phyloP scores from a whole-genome alignment of 2,888 invertebrate genomes.

The Noctua janthe region DNA sequence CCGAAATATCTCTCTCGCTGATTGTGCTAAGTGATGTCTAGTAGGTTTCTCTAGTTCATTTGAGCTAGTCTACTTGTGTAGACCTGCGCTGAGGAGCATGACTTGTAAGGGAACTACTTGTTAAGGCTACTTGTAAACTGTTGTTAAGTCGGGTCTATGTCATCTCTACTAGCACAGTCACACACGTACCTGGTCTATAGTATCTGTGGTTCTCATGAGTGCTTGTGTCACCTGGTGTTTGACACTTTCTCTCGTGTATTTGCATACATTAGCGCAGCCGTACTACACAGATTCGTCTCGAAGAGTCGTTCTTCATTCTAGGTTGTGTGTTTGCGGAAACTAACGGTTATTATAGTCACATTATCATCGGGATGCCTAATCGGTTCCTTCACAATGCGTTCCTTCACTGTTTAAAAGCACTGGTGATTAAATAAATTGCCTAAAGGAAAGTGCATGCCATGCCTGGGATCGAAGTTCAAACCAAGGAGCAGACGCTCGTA shows the following conservation, averaged over 20 bases:
- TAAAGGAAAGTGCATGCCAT: too few relatives aligned
- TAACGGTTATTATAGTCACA: not conserved
- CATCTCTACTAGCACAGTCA: not conserved
- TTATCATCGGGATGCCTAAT: not conserved
- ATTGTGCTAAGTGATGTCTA: not conserved
- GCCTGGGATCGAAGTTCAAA: too few relatives aligned
- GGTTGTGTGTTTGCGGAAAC: not conserved
- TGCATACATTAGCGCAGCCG: slow-evolving; percentile 30
- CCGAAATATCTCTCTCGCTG: not conserved
- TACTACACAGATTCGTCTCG: slow-evolving; percentile 5
- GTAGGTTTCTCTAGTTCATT: not conserved
- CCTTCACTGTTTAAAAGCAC: too few relatives aligned
- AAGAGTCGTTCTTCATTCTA: not conserved
- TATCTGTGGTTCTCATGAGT: not conserved
- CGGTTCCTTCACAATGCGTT: too few relatives aligned
- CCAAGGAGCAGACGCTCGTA: too few relatives aligned
- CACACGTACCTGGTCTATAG: not conserved
- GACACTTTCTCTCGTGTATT: slow-evolving; percentile 1
- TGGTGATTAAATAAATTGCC: too few relatives aligned
- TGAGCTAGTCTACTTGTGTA: not conserved
- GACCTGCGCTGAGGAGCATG: not conserved
- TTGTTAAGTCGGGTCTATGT: too few relatives aligned
- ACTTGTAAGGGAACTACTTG: not conserved
- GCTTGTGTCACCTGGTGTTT: not conserved
- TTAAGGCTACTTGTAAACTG: too few relatives aligned